Evolutionary conservation across 2,797 vertebrate genomes (phyloP).

Genomic region (Alcedo atthis): DNA sequence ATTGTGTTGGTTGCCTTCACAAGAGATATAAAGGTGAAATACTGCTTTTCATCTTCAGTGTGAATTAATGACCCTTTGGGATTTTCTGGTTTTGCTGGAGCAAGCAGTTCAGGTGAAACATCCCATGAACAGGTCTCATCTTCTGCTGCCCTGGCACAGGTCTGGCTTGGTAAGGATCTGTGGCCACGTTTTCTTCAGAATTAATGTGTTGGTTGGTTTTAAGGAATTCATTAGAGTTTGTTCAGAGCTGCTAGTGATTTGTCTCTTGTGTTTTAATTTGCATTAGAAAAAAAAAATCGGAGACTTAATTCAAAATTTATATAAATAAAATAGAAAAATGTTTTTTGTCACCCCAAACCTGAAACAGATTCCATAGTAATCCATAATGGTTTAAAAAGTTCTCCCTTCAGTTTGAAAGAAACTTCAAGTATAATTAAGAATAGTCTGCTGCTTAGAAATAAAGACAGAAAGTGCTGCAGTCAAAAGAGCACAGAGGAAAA

Average conservation of each 20-base stretch:
- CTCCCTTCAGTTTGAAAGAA: not conserved
- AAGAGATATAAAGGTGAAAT: not conserved
- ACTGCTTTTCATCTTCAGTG: not conserved
- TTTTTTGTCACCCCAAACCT: not conserved
- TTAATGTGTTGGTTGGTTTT: not conserved
- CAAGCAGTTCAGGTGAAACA: not conserved
- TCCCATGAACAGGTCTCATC: rapidly evolving
- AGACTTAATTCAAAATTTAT: not conserved
- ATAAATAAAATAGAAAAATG: not conserved
- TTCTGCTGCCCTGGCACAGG: not conserved
- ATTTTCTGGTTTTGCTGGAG: not conserved
- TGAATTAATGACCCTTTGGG: not conserved
- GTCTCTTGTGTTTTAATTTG: not conserved
- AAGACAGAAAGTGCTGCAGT: not conserved
- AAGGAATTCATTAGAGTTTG: not conserved
- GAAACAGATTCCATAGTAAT: not conserved
- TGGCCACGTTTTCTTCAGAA: not conserved
- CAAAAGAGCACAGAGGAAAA: not conserved
- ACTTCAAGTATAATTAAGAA: not conserved
- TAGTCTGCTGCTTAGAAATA: not conserved
- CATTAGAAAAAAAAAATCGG: not conserved
- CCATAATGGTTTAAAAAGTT: not conserved
- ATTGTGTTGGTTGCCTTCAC: not conserved
- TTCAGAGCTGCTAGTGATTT: not conserved
- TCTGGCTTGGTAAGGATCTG: not conserved